Base-by-base conservation (phyloP, 2,888 invertebrate species). In the Agrotis puta region DNA sequence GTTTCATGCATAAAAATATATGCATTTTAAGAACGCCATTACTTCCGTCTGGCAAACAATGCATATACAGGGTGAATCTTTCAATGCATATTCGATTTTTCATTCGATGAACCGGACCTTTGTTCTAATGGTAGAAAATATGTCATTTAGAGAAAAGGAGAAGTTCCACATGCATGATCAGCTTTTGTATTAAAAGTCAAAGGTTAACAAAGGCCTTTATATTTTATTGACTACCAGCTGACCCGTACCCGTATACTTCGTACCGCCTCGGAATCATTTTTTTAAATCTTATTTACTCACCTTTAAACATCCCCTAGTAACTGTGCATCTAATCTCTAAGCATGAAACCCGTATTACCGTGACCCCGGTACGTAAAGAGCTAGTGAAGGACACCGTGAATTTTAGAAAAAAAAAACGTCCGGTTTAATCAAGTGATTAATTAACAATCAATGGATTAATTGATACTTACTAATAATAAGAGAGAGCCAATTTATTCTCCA, bases 11-110 rank as follows among this genome's bases (percentile, higher is more conserved):
- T 80, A 61, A 64, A 70, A 75, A 76, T 75, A 64, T 64, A 70
- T 81, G 77, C 81, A 77, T 79, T 79, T 61, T 43, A 77, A 72
- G 20, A 33, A 61, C 51, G 16, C 33, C 14, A 66, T 81, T 81
- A 67, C 61, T 50, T 20, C 13, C 16, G 50, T 45, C 33, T 48
- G 27, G 5, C 20, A 48, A 56, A 61, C 54, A 64, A 61, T 61
- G 45, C 54, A 9, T 5, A 64, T 54, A 79, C 58, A 59, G 64
- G 24, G 0, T 61, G 73, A 3, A 0, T 16, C 3, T 45, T 54
- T 59, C 16, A 27, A 50, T 20, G 65, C 39, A 16, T 47, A 14
- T 16, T 22, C 43, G 13, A 43, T 69, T 54, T 7, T n/a, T 43
- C 16, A 57, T 53, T 53, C 24, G n/a, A 9, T 39, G 50, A 57